phyloP scores from a whole-genome alignment of 2,797 vertebrate genomes.

The Erethizon dorsatum region DNA sequence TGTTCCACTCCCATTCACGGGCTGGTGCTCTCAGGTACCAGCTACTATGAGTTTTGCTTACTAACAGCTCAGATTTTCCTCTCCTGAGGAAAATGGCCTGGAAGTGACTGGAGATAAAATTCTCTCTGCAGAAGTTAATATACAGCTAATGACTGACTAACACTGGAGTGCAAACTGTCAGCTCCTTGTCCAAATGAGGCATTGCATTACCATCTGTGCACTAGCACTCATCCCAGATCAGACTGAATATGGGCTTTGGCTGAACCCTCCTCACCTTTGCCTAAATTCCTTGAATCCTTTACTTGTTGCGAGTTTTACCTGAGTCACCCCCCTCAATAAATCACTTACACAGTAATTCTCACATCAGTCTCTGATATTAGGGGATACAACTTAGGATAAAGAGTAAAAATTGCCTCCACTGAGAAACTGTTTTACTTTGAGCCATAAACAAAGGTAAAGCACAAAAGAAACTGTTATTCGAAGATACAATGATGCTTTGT shows the following conservation, averaged over 20 bases:
- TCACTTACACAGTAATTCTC: background rate
- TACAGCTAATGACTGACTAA: background rate
- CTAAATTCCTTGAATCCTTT: background rate
- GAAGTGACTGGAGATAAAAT: background rate
- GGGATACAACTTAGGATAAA: background rate
- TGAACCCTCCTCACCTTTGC: background rate
- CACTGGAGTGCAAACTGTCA: background rate
- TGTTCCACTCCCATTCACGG: background rate
- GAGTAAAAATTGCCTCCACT: background rate
- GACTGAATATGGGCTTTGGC: background rate
- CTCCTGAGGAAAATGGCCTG: background rate
- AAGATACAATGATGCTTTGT: background rate
- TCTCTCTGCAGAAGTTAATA: background rate
- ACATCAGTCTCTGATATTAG: background rate
- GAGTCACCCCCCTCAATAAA: background rate
- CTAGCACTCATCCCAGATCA: background rate
- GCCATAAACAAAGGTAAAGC: background rate
- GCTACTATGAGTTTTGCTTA: background rate
- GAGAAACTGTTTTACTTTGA: background rate
- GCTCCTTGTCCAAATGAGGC: background rate
- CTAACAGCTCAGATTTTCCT: background rate
- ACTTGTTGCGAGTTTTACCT: background rate
- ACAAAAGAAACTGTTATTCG: background rate
- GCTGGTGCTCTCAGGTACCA: background rate
- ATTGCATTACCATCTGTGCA: background rate